phyloP scores from a whole-genome alignment of 2,113 vertebrate species.

The Myiagra hebetior region DNA sequence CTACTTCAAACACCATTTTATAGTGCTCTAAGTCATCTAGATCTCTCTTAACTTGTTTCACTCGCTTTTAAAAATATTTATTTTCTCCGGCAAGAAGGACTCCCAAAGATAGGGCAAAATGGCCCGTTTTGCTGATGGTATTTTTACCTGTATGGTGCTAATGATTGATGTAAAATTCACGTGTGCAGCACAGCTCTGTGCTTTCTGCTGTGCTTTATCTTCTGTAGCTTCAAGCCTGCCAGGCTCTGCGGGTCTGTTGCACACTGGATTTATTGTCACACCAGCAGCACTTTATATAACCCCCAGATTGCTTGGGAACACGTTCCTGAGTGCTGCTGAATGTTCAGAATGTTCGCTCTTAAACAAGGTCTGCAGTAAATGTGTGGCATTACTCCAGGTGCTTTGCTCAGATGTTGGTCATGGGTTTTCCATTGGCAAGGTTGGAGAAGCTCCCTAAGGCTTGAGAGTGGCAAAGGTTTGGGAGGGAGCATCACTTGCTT shows the following conservation, averaged over 20 bases:
- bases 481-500: background rate
- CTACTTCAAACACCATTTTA: conserved; percentile 19
- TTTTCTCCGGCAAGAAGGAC: background rate
- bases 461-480: background rate
- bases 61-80: conserved; percentile 23
- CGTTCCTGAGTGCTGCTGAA: background rate
- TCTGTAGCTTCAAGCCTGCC: background rate
- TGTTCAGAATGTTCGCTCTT: background rate
- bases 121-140: background rate
- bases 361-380: background rate
- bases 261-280: conserved; percentile 1
- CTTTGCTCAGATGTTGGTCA: background rate
- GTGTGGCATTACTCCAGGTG: background rate
- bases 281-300: background rate
- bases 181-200: background rate
- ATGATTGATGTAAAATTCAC: background rate
- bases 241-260: background rate
- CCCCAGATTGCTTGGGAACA: background rate
- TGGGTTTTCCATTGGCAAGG: background rate
- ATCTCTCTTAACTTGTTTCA: conserved; percentile 3
- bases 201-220: background rate
- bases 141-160: background rate
- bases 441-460: background rate
- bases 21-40: background rate
- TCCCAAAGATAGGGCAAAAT: background rate